These are phyloP conservation scores for Centropyge bicolor DNA, from an alignment of 2,797 vertebrate species.

Conservation along the genomic window DNA sequence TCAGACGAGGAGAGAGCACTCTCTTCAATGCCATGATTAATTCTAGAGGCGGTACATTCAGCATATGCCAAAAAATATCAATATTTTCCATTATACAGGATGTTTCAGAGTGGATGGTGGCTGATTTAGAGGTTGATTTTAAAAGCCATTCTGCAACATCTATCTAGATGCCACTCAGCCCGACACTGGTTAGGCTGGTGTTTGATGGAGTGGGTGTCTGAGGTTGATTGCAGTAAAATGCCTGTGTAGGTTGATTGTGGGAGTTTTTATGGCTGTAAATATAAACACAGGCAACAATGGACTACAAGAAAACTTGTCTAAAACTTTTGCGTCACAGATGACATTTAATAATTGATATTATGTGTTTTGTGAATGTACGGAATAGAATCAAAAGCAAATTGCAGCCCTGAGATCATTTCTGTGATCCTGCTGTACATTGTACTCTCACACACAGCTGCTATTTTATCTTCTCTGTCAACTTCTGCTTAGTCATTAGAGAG, in stretches of 20 bases:
- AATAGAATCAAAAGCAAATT: constrained; percentile 12
- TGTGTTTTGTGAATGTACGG: constrained; percentile 9
- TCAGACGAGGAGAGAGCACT: constrained; percentile 34
- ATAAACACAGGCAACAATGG: neutral
- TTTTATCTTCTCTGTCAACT: constrained; percentile 60
- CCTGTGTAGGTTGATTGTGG: constrained; percentile 37
- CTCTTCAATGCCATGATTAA: constrained; percentile 56
- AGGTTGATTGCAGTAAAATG: constrained; percentile 41
- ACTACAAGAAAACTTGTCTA: neutral
- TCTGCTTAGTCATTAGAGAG: constrained; percentile 69
- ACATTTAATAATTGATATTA: constrained; percentile 11
- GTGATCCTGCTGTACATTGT: constrained; percentile 26
- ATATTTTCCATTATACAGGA: constrained; percentile 54
- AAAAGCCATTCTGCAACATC: constrained; percentile 47
- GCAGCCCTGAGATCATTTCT: constrained; percentile 10
- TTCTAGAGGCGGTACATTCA: constrained; percentile 50
- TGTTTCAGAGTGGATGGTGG: constrained; percentile 44
- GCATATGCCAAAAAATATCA: constrained; percentile 64
- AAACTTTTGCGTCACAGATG: neutral
- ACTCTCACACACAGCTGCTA: constrained; percentile 16
- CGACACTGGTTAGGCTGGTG: constrained; percentile 22
- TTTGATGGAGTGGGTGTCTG: constrained; percentile 42
- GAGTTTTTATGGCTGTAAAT: constrained; percentile 3
- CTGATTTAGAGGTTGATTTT: constrained; percentile 64
- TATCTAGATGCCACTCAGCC: constrained; percentile 39